Evolutionary conservation across 2,888 invertebrate genomes (phyloP), one percentile per base, ranked within the genome.

Genomic region (Lasioglossum oenotherae): DNA sequence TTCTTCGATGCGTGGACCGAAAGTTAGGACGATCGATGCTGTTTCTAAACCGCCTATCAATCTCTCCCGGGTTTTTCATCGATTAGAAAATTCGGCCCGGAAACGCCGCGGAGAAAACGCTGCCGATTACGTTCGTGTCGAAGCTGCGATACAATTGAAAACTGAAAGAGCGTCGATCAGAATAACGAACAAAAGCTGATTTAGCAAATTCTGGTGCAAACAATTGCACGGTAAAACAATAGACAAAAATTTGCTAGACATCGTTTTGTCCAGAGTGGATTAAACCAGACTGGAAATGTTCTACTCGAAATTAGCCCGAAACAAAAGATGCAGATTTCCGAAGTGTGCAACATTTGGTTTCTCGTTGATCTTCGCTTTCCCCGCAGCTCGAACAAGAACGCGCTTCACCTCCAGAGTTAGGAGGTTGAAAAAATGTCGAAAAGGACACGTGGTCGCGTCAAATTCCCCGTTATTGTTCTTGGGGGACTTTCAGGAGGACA

Each of bases 401-500:
- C n/a, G n/a, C n/a, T n/a, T 12, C 57, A 4, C 57, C 4, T n/a
- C n/a, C n/a, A 27, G 4, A 57, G 8, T 57, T 64, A 1, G 16
- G 16, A 19, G 19, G 19, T 16, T 31, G 31, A 31, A 14, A 19
- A 64, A 31, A 31, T 31, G 3, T 35, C 64, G 41, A 71, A 49
- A 74, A 60, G 10, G 19, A 35, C 49, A 53, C 77, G 49, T 38
- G 67, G 67, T 74, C 67, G 41, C 14, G 35, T 10, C 27, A 49
- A 79, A 35, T 71, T 27, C 57, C 81, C 23, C 38, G 10, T 69
- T 87, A 94, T 80, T 94, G 92, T 74, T 94, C 94, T 67, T 94
- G 94, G 8, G 95, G 94, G 27, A 95, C 93, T 84, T 95, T 93
- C 1, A 95, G 83, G 8, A 95, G 89, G 19, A 95, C 93, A 19